Base-by-base conservation (phyloP, 2,113 vertebrate genomes). In the Hoplias malabaricus region DNA sequence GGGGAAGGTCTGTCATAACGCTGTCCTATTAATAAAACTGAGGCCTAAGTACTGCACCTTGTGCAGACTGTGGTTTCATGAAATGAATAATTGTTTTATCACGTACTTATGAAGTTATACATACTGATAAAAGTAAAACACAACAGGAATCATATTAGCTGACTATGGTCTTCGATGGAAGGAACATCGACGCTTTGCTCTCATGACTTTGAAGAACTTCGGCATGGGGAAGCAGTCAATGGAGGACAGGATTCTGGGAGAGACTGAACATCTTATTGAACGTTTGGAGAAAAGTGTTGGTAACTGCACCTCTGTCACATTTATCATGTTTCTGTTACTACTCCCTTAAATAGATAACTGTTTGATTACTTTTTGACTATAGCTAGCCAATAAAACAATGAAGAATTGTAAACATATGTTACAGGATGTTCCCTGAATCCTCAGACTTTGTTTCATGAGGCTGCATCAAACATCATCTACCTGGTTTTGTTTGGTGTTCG, bases 201-300 rank as follows among this genome's bases (percentile, higher is more conserved):
- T 94, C 25, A 84, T 85, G 63, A 91, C 92, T 0, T 73, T 96
- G 82, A 91, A 89, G 80, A 91, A 92, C 86, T 93, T 94, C 11
- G 93, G 93, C 2, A 83, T 94, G 88, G 94, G 93, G 81, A 94
- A 94, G 82, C 91, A 90, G 83, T 89, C 92, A 0, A 83, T 94
- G 90, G 94, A 94, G 75, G 78, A 89, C 31, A 86, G 80, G 79
- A 89, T 94, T 83, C 67, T 34, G 0, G 85, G 91, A 57, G 94
- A 95, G 82, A 85, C 86, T 6, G 27, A 82, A 9, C 72, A 88
- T 14, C 2, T 86, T 23, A 27, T 69, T 61, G 75, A 65, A 25
- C 31, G 40, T 16, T 33, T 88, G 75, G 82, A 85, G 13, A 62
- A 74, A 34, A 59, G 8, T 31, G 68, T 46, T n/a, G 87, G 87